Conservation (phyloP, 2,888 invertebrate species). For the Nemurella pictetii region DNA sequence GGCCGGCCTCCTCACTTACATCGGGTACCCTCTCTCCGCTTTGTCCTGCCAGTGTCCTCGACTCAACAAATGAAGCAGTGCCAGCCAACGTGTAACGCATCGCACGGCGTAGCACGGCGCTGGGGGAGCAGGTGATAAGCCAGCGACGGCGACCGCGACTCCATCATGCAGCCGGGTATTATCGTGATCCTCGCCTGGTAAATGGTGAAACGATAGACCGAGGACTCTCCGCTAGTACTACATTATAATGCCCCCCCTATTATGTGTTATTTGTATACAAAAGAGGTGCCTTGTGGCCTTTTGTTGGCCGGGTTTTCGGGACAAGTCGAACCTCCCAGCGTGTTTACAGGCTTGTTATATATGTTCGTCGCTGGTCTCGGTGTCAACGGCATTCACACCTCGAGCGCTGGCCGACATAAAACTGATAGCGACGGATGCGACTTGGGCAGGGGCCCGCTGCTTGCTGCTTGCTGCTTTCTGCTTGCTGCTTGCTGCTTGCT, state of each 20-base stretch:
- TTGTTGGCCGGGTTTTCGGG: conserved; percentile 12
- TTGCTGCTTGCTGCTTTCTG: no score
- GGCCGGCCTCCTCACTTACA: conserved; percentile 36
- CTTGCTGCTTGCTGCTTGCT: no score
- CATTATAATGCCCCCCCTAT: conserved; percentile 19
- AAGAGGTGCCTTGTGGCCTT: conserved; percentile 22
- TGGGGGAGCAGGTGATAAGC: conserved; percentile 37
- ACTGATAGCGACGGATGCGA: no score
- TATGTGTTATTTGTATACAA: conserved; percentile 29
- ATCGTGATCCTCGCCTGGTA: conserved; percentile 21
- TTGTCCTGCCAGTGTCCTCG: conserved; percentile 3
- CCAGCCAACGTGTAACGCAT: not conserved
- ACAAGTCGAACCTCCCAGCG: conserved; percentile 17
- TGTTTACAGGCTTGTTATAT: conserved; percentile 36
- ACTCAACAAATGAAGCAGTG: conserved; percentile 34
- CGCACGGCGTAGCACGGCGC: not conserved
- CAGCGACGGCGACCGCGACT: not conserved
- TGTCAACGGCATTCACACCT: conserved; percentile 28
- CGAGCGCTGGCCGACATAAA: no score
- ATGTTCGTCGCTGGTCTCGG: not conserved
- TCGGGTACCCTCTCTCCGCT: conserved; percentile 7
- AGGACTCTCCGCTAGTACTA: not conserved
- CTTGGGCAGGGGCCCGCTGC: no score
- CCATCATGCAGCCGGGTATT: no score
- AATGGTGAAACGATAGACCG: conserved; percentile 39